phyloP scores from a whole-genome alignment of 2,888 invertebrate species.

The Elysia crispata region DNA sequence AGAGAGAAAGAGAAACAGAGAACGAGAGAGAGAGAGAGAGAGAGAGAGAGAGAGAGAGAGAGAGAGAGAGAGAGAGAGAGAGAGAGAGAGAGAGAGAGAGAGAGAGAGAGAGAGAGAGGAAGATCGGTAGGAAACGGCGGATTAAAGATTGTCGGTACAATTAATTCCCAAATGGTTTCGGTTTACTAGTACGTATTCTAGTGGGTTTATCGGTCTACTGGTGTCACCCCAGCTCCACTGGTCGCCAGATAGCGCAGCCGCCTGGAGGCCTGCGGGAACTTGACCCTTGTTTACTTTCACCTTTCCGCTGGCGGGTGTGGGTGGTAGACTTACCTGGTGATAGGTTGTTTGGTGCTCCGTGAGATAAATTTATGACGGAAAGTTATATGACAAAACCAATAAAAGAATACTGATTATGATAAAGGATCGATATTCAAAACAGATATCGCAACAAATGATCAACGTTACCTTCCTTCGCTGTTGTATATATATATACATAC shows the following conservation, averaged over 20 bases:
- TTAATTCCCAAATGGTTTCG: neutral
- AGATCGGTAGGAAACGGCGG: neutral
- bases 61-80: slow-evolving; percentile 12
- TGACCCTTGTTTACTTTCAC: neutral
- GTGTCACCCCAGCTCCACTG: neutral
- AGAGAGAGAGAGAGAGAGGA: slow-evolving; percentile 12
- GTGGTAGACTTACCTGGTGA: neutral
- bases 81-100: slow-evolving; percentile 33
- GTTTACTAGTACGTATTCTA: neutral
- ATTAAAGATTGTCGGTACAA: too few species aligned
- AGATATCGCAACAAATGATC: too few species aligned
- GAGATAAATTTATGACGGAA: too few species aligned
- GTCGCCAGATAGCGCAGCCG: neutral
- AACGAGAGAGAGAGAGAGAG: neutral
- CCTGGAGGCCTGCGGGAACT: neutral
- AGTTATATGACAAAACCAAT: too few species aligned
- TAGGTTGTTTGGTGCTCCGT: neutral
- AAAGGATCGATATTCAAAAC: too few species aligned
- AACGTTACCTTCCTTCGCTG: too few species aligned
- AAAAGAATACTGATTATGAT: too few species aligned
- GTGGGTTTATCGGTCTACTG: neutral
- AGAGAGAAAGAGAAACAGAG: slow-evolving; percentile 5
- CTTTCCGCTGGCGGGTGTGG: neutral
- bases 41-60: too few species aligned
- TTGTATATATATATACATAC: too few species aligned